Base-by-base conservation (phyloP, 2,113 vertebrate species). In the Coptodon rendalli region DNA sequence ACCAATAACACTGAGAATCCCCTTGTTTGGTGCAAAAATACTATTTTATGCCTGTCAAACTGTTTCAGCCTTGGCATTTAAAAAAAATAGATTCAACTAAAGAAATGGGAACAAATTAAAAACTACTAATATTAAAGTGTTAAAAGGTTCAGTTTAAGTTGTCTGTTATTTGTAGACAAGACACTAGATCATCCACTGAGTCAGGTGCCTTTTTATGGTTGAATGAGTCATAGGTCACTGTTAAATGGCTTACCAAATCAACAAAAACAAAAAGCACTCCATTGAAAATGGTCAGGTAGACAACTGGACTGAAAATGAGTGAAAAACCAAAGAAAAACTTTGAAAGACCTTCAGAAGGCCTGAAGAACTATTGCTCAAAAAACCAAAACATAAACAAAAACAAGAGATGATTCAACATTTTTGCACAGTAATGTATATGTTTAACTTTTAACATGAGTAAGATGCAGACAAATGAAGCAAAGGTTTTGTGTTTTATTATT, bases 131-230 rank as follows among this genome's bases (percentile, higher is more conserved):
- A 68, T 40, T 38, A 63, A 36, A 68, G 11, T 68, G 34, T 38
- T 38, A 3, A 40, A 68, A 22, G 11, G 22, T 1, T 38, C 63
- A 8, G 11, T 68, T 1, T 68, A 38, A 68, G 19, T 13, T 68
- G 34, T 40, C 0, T 68, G 19, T 68, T 40, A 68, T 68, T n/a
- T 40, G 63, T 68, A 40, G 63, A 68, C 34, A 68, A 2, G 11
- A 68, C 63, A 40, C 34, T 68, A 0, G 19, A 0, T 68, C 34
- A 5, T 40, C 0, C 34, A 22, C 0, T 68, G 34, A 66, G 61
- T 38, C 61, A 38, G 7, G 19, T 13, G 34, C 63, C 34, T 38
- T 68, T 68, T 68, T 68, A 40, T 68, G 1, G 34, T 68, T 68
- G 19, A 68, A 1, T 38, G 61, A 38, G 6, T 66, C 34, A 13